Conservation (phyloP, 2,888 invertebrate species). For the Oscheius sp. region DNA sequence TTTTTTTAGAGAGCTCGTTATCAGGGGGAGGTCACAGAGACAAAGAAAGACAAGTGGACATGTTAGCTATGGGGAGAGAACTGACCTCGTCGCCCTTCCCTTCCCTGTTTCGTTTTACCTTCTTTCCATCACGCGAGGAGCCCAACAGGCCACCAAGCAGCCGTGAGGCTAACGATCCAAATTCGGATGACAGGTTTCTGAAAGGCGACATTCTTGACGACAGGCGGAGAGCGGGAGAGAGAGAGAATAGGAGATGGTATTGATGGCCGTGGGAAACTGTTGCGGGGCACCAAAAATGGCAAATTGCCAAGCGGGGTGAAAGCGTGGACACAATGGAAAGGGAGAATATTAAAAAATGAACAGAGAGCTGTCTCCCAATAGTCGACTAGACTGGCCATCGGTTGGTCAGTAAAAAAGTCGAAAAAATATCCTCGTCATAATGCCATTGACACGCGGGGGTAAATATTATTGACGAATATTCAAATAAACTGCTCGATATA, state of each 20-base stretch:
- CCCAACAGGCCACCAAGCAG: conserved; percentile 32
- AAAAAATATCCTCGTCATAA: too few relatives aligned
- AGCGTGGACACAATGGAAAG: too few relatives aligned
- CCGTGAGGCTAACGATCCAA: conserved; percentile 11
- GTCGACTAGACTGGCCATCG: too few relatives aligned
- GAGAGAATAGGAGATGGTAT: neutral
- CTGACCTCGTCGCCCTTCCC: conserved; percentile 26
- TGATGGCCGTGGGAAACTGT: neutral
- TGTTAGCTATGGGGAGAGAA: neutral
- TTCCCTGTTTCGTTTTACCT: conserved; percentile 20
- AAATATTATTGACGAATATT: too few relatives aligned
- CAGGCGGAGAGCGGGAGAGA: neutral
- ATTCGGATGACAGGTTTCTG: conserved; percentile 31
- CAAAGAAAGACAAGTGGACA: neutral
- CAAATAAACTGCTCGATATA: too few relatives aligned
- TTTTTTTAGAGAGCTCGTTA: conserved; percentile 8
- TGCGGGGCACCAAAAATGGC: too few relatives aligned
- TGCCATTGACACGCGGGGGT: too few relatives aligned
- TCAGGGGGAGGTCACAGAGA: neutral
- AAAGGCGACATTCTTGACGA: neutral
- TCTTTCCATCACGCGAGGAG: conserved; percentile 16
- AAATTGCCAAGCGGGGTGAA: too few relatives aligned
- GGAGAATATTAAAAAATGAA: too few relatives aligned
- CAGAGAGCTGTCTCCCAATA: too few relatives aligned
- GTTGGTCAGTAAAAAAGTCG: too few relatives aligned